Base-by-base conservation (phyloP, 2,113 vertebrate species). In the Chaetura pelagica region DNA sequence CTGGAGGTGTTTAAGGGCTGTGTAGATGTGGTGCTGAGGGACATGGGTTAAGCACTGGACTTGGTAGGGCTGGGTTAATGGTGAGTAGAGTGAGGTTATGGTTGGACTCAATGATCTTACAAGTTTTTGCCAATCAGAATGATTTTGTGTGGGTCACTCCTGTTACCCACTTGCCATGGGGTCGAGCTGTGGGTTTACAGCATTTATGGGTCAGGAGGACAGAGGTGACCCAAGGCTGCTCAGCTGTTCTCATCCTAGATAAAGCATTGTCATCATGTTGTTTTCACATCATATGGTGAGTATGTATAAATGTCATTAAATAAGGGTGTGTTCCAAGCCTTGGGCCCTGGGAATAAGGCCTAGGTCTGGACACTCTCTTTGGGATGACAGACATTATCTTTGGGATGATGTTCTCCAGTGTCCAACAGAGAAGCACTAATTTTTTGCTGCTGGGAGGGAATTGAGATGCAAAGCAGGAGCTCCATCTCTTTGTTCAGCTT, bases 161-260 rank as follows among this genome's bases (percentile, higher is more conserved):
- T 3, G 0, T 1, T 13, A 30, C 27, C 34, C 17, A n/a, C 63
- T 77, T 74, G 75, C 46, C 52, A 1, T 0, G 8, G 30, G 35
- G 20, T 49, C 49, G 16, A 44, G 34, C 52, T 12, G 12, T 3
- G 23, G 34, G 15, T 7, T 5, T n/a, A 27, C 30, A 29, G 24
- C 15, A 2, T 29, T 14, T 27, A 2, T 8, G 15, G 57, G 42
- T 23, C 2, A 20, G 49, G 40, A 34, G n/a, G 27, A 5, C 21
- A 38, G 59, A 63, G 49, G 0, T 42, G 34, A 15, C 38, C 84
- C n/a, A 49, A 22, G 73, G 2, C 5, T 20, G 29, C 30, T 30
- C 55, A 13, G 62, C 40, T 58, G 4, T 81, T 48, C 68, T 74
- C 32, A 24, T 19, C 61, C 51, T 24, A 58, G 27, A 34, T 4